Base-by-base conservation (phyloP, 2,888 invertebrate species). In the Argyra leucocephala region DNA sequence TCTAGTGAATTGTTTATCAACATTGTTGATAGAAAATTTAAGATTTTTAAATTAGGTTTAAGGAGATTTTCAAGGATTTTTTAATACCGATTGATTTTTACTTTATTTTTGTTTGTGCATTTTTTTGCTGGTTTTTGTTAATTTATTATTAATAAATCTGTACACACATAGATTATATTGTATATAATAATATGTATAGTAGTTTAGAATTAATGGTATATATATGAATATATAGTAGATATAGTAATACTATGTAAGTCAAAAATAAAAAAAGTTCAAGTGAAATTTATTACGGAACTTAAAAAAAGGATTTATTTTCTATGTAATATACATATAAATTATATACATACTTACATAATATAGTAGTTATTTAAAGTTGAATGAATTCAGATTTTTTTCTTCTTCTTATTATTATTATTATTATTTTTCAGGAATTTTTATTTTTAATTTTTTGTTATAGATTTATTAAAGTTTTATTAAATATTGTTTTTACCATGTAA, bases 51-150 rank as follows among this genome's bases (percentile, higher is more conserved):
- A 48, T 48, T 48, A 48, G 48, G 48, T 48, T 48, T 48, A 18
- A 48, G 48, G 18, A 48, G 48, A 48, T 48, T 48, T 48, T 48
- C 48, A 48, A 48, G 48, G 48, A 48, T 48, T 48, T 48, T 48
- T 18, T 48, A 48, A 48, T 48, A 15, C 48, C 18, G 48, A 48
- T 48, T 48, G 48, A 48, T 48, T 48, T 48, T 48, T 12, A 18
- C 15, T 18, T 48, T 12, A 15, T 10, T 37, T 37, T 37, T 37
- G 37, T 37, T 48, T n/a, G n/a, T n/a, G n/a, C n/a, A n/a, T n/a
- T n/a, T n/a, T n/a, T n/a, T n/a, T n/a, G n/a, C n/a, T n/a, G n/a
- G n/a, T n/a, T n/a, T n/a, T n/a, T n/a, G n/a, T n/a, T n/a, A n/a
- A n/a, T n/a, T 48, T 48, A 15, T 18, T 48, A 48, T 48, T 48